A percentile compares a stretch with the other conserved stretches of the same genome.
Evolutionary conservation across 2,113 vertebrate species (phyloP).

Genomic region (Oxyura jamaicensis): DNA sequence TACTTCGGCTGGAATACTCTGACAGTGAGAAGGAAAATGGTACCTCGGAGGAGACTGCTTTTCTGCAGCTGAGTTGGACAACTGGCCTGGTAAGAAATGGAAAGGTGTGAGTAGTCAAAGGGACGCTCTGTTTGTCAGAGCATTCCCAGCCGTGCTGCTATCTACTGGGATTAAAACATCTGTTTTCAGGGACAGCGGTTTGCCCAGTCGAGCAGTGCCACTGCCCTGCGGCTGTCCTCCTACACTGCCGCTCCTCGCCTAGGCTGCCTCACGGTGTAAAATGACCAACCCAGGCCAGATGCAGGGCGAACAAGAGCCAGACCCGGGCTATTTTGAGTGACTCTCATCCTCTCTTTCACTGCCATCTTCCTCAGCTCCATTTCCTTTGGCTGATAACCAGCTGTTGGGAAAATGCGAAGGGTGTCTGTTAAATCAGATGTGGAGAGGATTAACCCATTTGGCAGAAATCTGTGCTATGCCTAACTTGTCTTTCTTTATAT

Average conservation of each 20-base stretch:
- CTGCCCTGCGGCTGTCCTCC: neutral
- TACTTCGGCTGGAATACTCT: neutral
- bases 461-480: neutral
- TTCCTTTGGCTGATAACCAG: neutral
- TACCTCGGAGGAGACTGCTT: neutral
- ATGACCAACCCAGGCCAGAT: accelerated
- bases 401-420: neutral
- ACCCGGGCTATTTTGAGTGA: neutral
- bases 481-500: neutral
- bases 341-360: neutral
- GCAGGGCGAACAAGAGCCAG: neutral
- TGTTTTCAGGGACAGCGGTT: neutral
- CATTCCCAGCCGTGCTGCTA: neutral
- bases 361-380: neutral
- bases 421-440: neutral
- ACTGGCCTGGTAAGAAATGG: neutral
- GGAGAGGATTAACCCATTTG: neutral
- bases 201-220: neutral
- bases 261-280: neutral
- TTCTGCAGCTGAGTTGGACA: neutral
- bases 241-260: neutral
- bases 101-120: neutral
- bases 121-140: neutral
- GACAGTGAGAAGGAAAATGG: neutral
- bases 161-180: neutral